Base-by-base conservation (phyloP, 2,113 vertebrate genomes). In the Semnopithecus entellus region DNA sequence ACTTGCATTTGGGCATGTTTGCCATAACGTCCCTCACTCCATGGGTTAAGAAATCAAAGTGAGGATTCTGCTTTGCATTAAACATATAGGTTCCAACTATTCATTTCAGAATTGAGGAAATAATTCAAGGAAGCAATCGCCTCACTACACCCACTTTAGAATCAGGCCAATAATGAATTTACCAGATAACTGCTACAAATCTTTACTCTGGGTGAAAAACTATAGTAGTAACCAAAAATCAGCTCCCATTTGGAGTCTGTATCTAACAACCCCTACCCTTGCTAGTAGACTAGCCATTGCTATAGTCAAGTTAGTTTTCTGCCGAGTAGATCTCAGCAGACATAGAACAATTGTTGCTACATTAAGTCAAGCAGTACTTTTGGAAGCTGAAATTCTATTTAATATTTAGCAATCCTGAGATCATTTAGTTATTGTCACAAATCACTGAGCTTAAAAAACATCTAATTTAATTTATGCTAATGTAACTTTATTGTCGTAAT, bases 381-480 rank as follows among this genome's bases (percentile, higher is more conserved):
- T 87, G 30, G 43, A 90, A 93, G 9, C 8, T 76, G 55, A 92
- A 90, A 73, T 81, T 84, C 18, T 52, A 8, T 70, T 92, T 70
- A 94, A 81, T 94, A 88, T 91, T n/a, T 89, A 75, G 38, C 35
- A 93, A 85, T 20, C 3, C 40, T 95, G 30, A 83, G 27, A 55
- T 83, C 38, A 76, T 75, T 96, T 93, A 93, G 76, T 11, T 45
- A 94, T 45, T 95, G 68, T 90, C 57, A 87, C 25, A 91, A 95
- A 96, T 57, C 59, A 68, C 87, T 80, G 48, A 95, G 27, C 25
- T 93, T 89, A 86, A 95, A 81, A 64, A 89, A 86, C 23, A 91
- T 22, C 73, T 96, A 75, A 93, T 95, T 97, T 95, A 80, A 80
- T 95, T 89, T 87, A 35, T 95, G 75, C 8, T 45, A 91, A 75